Evolutionary conservation across 2,113 vertebrate genomes (phyloP).

Genomic region (Pteropus alecto): DNA sequence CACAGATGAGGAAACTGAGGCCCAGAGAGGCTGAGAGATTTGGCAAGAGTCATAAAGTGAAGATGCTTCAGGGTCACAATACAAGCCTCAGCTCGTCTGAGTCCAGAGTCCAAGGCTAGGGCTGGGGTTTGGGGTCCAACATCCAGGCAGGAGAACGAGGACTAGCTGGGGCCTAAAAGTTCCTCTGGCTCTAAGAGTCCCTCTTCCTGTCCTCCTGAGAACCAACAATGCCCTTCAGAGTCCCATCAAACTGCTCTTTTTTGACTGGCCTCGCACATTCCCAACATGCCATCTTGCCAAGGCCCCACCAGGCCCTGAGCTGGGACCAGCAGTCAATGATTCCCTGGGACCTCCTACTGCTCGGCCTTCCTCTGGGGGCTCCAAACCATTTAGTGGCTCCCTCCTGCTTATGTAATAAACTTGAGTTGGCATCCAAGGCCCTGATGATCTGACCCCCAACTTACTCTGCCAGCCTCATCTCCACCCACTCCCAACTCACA

Average conservation of each 20-base stretch:
- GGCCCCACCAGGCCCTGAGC: neutral
- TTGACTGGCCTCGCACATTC: accelerated
- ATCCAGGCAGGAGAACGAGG: neutral
- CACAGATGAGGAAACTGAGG: neutral
- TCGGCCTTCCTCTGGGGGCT: neutral
- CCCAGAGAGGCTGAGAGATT: neutral
- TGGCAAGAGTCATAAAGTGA: neutral
- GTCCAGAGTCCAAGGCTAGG: neutral
- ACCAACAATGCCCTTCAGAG: neutral
- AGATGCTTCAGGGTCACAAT: neutral
- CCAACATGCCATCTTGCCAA: neutral
- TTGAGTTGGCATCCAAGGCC: neutral
- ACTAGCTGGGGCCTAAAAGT: neutral
- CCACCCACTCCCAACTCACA: neutral
- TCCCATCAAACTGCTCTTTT: neutral
- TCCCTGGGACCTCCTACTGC: neutral
- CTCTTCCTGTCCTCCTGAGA: neutral
- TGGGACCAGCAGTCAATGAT: neutral
- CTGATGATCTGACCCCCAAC: neutral
- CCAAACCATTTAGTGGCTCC: neutral
- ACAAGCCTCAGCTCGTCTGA: neutral
- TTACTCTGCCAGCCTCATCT: neutral
- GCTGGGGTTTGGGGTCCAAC: neutral
- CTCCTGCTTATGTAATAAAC: neutral
- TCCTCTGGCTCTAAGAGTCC: neutral